Evolutionary conservation across 2,797 vertebrate genomes (phyloP), one percentile per base, ranked within the genome.

Genomic region (Moxostoma hubbsi): DNA sequence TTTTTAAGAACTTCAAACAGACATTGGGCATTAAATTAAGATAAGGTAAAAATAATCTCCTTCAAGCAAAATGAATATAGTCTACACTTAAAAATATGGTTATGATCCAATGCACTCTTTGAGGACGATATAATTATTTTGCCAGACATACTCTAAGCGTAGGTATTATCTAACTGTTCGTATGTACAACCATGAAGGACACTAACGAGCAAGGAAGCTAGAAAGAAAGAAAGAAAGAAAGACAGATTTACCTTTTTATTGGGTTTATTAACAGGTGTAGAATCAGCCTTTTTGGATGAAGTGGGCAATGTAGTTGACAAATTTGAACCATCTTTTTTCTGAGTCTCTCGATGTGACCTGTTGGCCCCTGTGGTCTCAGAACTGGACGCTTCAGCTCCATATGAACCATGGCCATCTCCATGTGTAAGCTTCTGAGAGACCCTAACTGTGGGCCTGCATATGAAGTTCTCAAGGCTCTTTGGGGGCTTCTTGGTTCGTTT

Each of bases 401-500:
- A 70, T 65, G 68, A 62, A 18, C 75, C 59, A 59, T 78, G 75
- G 43, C 83, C 78, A 5, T 71, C 87, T 53, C 90, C 90, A 77
- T 91, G 89, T 83, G 89, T 86, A 77, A 92, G 90, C 68, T 92
- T 91, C 87, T 93, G 95, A 89, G 96, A 98, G 85, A 96, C 96
- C 90, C 96, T 96, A 92, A 98, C 94, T 83, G 97, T 96, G 80
- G 98, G 98, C 82, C 97, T 94, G 90, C 98, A 99, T 61, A 99
- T 95, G 87, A 98, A 99, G 90, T 98, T 99, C 91, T 99, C 98
- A 78, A 99, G 93, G 86, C 96, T 99, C 90, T 99, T 99, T 80
- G 98, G 98, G 51, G 97, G 98, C 57, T 99, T 99, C 90, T 99
- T 99, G 36, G 96, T 98, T 85, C 98, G 91, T 81, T 99, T 99